A percentile compares a stretch with the other conserved stretches of the same genome.
Conservation (phyloP, 2,888 invertebrate species). For the Campopleginae sp. region DNA sequence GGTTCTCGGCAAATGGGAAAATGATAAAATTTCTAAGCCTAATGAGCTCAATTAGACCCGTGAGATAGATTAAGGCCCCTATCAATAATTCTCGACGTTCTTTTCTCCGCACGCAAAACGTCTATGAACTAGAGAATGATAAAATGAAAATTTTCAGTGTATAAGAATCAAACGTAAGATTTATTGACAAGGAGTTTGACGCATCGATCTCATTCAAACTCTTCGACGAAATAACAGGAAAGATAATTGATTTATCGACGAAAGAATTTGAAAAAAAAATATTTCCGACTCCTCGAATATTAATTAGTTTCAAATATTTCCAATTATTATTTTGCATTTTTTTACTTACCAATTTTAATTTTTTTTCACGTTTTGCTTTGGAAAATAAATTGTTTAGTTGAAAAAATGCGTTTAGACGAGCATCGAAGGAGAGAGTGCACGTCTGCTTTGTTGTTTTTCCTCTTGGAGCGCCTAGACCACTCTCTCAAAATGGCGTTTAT, state of each 20-base stretch:
- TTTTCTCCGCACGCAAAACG: constrained; percentile 41
- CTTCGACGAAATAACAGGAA: neutral
- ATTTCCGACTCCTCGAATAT: neutral
- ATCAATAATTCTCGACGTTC: constrained; percentile 64
- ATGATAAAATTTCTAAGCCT: constrained; percentile 48
- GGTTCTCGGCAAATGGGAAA: constrained; percentile 23
- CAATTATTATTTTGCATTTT: constrained; percentile 57
- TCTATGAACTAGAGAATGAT: constrained; percentile 26
- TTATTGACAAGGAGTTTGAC: constrained; percentile 52
- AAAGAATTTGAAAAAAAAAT: neutral
- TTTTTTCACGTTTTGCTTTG: constrained; percentile 68
- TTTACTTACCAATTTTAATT: constrained; percentile 56
- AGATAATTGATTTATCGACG: neutral
- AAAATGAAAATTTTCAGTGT: neutral
- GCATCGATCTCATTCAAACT: constrained; percentile 41
- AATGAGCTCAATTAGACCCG: constrained; percentile 65
- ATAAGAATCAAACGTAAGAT: constrained; percentile 28
- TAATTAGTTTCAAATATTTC: constrained; percentile 43
- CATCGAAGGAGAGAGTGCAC: constrained; percentile 55
- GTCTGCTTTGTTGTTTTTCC: constrained; percentile 44
- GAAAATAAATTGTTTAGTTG: constrained; percentile 53
- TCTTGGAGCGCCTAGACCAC: constrained; percentile 44
- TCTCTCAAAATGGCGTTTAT: constrained; percentile 56
- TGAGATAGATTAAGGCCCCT: constrained; percentile 59
- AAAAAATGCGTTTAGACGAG: constrained; percentile 53